Evolutionary conservation across 1,140 invertebrate species (phyloP).

Genomic region (Atopsyche davidsoni): DNA sequence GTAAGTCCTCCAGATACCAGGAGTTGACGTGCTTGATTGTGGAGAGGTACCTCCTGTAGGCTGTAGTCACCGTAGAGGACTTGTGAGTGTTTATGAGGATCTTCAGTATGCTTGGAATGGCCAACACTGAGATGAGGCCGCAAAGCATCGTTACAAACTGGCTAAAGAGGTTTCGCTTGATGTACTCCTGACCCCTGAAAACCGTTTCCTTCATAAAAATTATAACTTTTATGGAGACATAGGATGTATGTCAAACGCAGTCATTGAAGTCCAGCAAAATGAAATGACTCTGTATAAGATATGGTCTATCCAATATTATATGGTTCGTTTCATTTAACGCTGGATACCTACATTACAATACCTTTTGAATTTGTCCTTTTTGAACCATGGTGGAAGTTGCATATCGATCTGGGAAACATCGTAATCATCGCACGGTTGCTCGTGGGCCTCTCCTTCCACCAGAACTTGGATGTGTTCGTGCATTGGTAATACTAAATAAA

Average conservation of each 20-base stretch:
- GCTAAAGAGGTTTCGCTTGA: conserved; percentile 52
- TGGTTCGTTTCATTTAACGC: too few species aligned
- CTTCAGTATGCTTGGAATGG: conserved; percentile 57
- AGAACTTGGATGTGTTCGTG: conserved; percentile 20
- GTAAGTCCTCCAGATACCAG: conserved; percentile 67
- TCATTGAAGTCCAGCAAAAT: too few species aligned
- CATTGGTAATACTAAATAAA: conserved; percentile 19
- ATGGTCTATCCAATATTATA: too few species aligned
- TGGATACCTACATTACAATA: too few species aligned
- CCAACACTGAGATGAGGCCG: conserved; percentile 57
- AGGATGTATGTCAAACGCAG: too few species aligned
- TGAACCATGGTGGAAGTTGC: conserved; percentile 50
- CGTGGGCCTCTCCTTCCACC: conserved; percentile 19
- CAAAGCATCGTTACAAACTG: conserved; percentile 55
- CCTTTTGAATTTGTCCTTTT: conserved; percentile 52
- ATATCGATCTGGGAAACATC: conserved; percentile 16
- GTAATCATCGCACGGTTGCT: conserved; percentile 13
- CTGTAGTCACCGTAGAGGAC: conserved; percentile 54
- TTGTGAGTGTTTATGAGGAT: conserved; percentile 60
- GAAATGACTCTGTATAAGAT: too few species aligned
- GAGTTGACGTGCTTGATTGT: conserved; percentile 65
- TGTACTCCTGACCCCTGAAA: conserved; percentile 60
- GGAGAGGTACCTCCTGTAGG: conserved; percentile 70
- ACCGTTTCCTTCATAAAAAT: too few species aligned
- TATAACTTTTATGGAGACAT: too few species aligned